phyloP scores from a whole-genome alignment of 2,113 vertebrate genomes.

The Hypanus sabinus region DNA sequence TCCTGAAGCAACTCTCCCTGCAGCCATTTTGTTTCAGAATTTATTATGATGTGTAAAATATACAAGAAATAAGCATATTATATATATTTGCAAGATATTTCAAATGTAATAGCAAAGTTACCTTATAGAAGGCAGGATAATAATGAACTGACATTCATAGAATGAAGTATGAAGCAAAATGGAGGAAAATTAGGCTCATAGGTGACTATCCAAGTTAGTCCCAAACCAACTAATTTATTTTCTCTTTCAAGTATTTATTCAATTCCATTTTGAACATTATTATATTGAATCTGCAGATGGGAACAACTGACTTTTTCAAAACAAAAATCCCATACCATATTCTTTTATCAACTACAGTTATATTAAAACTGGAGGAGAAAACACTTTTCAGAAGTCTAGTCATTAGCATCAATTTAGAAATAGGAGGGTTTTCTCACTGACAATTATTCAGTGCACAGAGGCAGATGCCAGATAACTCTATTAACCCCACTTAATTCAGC shows the following conservation, averaged over 20 bases:
- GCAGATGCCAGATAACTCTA: not conserved
- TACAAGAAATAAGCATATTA: not conserved
- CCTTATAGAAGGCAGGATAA: not conserved
- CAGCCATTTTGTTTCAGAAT: not conserved
- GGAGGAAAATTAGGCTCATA: no score
- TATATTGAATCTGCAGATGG: no score
- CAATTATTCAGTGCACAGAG: not conserved
- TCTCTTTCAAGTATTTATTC: no score
- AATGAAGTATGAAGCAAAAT: no score
- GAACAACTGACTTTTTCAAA: no score
- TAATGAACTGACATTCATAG: not conserved
- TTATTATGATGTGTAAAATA: not conserved
- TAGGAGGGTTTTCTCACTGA: not conserved
- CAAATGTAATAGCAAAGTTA: not conserved
- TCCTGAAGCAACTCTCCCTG: not conserved
- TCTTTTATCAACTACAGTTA: no score
- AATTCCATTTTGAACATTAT: no score
- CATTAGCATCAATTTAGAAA: not conserved
- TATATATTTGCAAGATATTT: not conserved
- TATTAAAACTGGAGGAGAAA: not conserved
- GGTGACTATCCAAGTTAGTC: no score
- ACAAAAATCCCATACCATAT: no score
- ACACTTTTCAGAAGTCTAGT: not conserved
- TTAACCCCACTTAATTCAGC: no score
- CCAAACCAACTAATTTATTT: no score